Percentiles rank a stretch among this genome's conserved stretches.
Evolutionary conservation across 1,140 invertebrate species (phyloP).

Genomic region (Drosophila lowei): DNA sequence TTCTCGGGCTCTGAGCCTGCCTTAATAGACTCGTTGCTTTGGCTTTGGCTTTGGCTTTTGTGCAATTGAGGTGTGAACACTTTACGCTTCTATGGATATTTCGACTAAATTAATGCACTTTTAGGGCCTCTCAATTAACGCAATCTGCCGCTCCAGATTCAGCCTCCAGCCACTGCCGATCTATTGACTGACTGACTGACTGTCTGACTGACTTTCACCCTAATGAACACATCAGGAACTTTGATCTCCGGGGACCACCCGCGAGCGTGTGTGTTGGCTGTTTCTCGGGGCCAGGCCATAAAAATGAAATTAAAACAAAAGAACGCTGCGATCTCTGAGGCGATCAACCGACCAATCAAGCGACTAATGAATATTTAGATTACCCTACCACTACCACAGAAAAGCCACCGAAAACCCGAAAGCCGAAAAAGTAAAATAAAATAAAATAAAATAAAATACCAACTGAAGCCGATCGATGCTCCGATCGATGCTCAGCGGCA

Average conservation of each 20-base stretch:
- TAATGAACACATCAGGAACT: constrained; percentile 58
- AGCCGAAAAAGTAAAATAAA: constrained; percentile 27
- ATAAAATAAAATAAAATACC: too few relatives aligned
- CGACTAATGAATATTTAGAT: constrained; percentile 79
- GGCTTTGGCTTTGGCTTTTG: constrained; percentile 45
- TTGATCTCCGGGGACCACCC: constrained; percentile 63
- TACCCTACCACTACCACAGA: constrained; percentile 7
- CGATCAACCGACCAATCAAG: constrained; percentile 35
- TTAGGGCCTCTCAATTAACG: constrained; percentile 79
- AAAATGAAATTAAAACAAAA: constrained; percentile 69
- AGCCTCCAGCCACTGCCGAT: constrained; percentile 40
- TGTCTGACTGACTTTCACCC: constrained; percentile 59
- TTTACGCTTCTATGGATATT: constrained; percentile 78
- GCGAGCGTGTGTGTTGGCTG: constrained; percentile 20
- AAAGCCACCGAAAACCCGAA: background rate
- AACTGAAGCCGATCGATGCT: constrained; percentile 7
- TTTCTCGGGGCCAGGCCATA: constrained; percentile 42
- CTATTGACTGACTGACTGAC: constrained; percentile 29
- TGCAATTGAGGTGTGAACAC: constrained; percentile 80
- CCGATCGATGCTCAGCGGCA: constrained; percentile 35
- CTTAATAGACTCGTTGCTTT: constrained; percentile 73
- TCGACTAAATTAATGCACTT: constrained; percentile 78
- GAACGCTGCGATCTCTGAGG: constrained; percentile 42
- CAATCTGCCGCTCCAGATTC: constrained; percentile 46
- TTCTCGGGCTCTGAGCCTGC: constrained; percentile 7